Evolutionary conservation across 2,113 vertebrate genomes (phyloP), one percentile per base, ranked within the genome.

Genomic region (Helogale parvula): DNA sequence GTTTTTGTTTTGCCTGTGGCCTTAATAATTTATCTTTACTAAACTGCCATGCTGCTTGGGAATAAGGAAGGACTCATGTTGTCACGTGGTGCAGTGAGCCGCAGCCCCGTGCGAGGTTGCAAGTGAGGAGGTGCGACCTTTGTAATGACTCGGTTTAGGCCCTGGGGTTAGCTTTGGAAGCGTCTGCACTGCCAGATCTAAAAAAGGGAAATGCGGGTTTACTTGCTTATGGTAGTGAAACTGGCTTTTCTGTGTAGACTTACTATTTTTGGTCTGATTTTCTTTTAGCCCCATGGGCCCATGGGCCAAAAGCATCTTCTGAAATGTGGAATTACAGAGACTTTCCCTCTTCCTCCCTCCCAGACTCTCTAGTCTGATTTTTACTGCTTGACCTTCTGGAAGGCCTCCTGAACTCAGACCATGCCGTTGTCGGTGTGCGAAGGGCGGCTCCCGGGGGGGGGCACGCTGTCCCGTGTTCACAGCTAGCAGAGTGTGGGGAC

Each of bases 21-120:
- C 52, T 94, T 88, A 66, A 7, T 85, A 23, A 23, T 69, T 86
- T 88, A 68, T 68, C 93, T 94, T 83, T 54, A 86, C 63, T 84
- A 57, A 60, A 69, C 52, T 47, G 72, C 54, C 47, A 50, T 81
- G 21, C 45, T 93, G 16, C 47, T 47, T 45, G n/a, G 19, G 94
- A 17, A 71, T 79, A 54, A 79, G 89, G 86, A 96, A 88, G 94
- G 93, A 97, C 88, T 97, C 95, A 97, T 96, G 97, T 17, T 95
- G 97, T 17, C 29, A 88, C 71, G 54, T 71, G 25, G 45, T 87
- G 31, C 71, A 74, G 74, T 74, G 63, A 50, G 80, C 85, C 92
- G 29, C 65, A 84, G 2, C 54, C 50, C n/a, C 83, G 0, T 72
- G 19, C 80, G n/a, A 93, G 63, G 23, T 29, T 52, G 21, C 29